These are phyloP conservation scores for Sebastes minor DNA, from an alignment of 2,797 vertebrate species.

Conservation along the genomic window DNA sequence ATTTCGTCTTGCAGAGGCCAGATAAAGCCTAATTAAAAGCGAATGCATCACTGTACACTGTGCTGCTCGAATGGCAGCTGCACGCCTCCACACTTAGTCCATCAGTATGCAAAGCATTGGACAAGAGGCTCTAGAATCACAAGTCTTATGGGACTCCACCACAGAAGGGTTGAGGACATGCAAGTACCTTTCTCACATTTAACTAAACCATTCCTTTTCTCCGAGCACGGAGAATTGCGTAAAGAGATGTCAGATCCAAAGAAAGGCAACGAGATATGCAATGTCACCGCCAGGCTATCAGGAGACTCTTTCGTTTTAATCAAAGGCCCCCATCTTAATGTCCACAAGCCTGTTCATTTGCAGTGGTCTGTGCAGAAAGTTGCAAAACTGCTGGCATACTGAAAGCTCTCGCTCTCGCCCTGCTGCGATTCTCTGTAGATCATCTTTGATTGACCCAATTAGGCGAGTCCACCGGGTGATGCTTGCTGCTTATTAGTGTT, in stretches of 20 bases:
- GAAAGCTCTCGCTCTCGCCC: constrained; percentile 51
- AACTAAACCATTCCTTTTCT: constrained; percentile 61
- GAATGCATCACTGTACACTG: constrained; percentile 35
- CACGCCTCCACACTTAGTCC: constrained; percentile 58
- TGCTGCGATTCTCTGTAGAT: constrained; percentile 63
- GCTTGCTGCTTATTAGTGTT: constrained; percentile 78
- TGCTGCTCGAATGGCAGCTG: constrained; percentile 35
- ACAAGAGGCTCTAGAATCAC: constrained; percentile 52
- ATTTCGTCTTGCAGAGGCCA: constrained; percentile 51
- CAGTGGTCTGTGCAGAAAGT: constrained; percentile 43
- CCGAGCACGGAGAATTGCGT: constrained; percentile 17
- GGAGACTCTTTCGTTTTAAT: constrained; percentile 67
- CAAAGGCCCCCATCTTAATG: constrained; percentile 62
- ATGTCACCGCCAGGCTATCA: constrained; percentile 56
- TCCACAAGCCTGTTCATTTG: constrained; percentile 61
- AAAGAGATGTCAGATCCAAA: constrained; percentile 64
- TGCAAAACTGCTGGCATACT: constrained; percentile 51
- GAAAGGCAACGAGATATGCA: constrained; percentile 53
- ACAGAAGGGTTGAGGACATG: constrained; percentile 56
- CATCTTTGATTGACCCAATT: constrained; percentile 82
- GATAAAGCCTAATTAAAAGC: constrained; percentile 58
- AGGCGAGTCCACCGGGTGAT: constrained; percentile 73
- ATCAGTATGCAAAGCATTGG: constrained; percentile 71
- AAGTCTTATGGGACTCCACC: constrained; percentile 56
- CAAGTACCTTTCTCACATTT: constrained; percentile 63